Percentiles rank a stretch among this genome's conserved stretches.
These are phyloP conservation scores for Eupeodes latifasciatus DNA, from an alignment of 2,888 invertebrate genomes.

Conservation along the genomic window DNA sequence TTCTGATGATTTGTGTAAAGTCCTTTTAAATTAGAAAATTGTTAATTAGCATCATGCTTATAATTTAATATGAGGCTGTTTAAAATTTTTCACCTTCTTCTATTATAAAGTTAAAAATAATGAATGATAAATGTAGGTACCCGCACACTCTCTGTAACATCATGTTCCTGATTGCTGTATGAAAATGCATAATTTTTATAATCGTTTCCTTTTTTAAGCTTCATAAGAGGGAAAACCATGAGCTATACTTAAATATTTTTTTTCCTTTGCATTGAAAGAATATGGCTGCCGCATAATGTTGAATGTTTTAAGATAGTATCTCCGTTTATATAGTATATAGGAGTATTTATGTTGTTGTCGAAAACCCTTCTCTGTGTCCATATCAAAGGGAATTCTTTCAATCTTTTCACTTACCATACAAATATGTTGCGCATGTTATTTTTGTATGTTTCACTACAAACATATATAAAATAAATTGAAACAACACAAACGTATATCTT, in stretches of 20 bases:
- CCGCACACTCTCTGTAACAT: background rate
- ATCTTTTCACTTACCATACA: conserved; percentile 18
- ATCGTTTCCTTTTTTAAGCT: background rate
- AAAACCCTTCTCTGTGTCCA: conserved; percentile 9
- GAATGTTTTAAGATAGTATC: background rate
- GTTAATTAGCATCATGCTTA: too few species aligned
- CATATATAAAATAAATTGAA: background rate
- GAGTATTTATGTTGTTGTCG: background rate
- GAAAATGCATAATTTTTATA: background rate
- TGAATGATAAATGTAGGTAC: too few species aligned
- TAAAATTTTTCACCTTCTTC: too few species aligned
- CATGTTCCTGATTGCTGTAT: background rate
- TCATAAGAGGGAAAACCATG: background rate
- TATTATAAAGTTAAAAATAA: too few species aligned
- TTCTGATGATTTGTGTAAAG: too few species aligned
- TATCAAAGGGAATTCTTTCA: conserved; percentile 20
- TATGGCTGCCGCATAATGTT: background rate
- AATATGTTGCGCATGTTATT: conserved; percentile 9
- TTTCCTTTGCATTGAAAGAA: background rate
- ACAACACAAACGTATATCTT: conserved; percentile 1
- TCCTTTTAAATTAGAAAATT: too few species aligned
- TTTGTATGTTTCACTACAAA: background rate
- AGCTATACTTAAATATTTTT: background rate
- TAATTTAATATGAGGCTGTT: too few species aligned
- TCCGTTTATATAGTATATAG: background rate